Percentiles rank a stretch among this genome's conserved stretches.
Conservation (phyloP, 2,797 vertebrate genomes). For the Meda fulgida region DNA sequence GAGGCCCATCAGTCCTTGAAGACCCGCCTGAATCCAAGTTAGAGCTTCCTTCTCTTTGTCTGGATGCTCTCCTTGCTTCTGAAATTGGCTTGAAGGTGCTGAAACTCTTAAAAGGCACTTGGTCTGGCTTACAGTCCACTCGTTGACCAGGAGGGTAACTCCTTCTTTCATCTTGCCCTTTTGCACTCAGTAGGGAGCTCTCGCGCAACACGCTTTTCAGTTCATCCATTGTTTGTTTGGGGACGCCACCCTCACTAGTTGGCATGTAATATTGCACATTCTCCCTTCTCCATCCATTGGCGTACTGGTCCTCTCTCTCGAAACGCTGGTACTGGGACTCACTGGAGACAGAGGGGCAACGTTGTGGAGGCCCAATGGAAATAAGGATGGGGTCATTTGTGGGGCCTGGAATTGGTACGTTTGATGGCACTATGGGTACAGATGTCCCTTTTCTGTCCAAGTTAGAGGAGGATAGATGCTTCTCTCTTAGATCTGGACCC, state of each 20-base stretch:
- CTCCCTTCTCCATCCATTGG: constrained; percentile 21
- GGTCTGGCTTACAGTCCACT: constrained; percentile 62
- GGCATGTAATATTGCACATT: constrained; percentile 57
- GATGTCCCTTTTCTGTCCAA: constrained; percentile 71
- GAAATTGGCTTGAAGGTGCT: constrained; percentile 77
- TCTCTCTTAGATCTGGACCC: constrained; percentile 76
- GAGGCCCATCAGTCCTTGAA: constrained; percentile 66
- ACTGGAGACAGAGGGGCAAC: constrained; percentile 51
- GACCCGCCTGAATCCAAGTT: constrained; percentile 71
- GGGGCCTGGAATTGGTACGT: constrained; percentile 55
- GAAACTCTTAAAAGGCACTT: constrained; percentile 67
- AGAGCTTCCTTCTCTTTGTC: constrained; percentile 64
- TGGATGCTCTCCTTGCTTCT: constrained; percentile 66
- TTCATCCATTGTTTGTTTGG: constrained; percentile 78
- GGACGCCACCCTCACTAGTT: constrained; percentile 59
- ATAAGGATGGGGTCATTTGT: constrained; percentile 63
- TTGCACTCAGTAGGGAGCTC: constrained; percentile 61
- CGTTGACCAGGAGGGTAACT: constrained; percentile 66
- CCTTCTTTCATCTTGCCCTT: constrained; percentile 62
- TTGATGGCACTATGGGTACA: constrained; percentile 65
- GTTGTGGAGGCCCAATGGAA: constrained; percentile 62
- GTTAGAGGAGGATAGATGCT: constrained; percentile 66
- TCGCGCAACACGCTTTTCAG: constrained; percentile 77
- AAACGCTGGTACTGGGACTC: constrained; percentile 50
- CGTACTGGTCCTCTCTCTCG: constrained; percentile 51